Conservation (phyloP, 2,888 invertebrate genomes). For the Pasiphila rectangulata region DNA sequence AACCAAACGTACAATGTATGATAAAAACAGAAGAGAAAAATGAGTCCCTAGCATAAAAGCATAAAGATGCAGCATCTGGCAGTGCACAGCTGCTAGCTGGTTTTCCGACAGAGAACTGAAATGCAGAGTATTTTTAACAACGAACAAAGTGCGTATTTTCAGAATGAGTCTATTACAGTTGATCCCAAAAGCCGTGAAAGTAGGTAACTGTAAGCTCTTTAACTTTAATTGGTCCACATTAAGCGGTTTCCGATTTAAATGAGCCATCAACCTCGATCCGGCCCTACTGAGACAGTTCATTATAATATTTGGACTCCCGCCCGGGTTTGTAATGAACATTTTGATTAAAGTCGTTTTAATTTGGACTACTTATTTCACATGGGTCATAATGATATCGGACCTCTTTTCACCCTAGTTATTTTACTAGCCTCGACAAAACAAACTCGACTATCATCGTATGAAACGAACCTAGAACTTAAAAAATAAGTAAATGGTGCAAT, state of each 20-base stretch:
- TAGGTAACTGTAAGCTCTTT: conserved; percentile 37
- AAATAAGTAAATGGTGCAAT: no score
- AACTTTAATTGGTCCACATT: conserved; percentile 37
- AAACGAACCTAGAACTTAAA: no score
- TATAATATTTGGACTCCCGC: conserved; percentile 8
- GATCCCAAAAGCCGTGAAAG: conserved; percentile 28
- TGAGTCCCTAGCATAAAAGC: no score
- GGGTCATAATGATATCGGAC: no score
- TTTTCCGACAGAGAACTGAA: neutral
- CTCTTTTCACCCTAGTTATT: no score
- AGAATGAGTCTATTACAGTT: conserved; percentile 1
- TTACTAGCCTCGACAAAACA: no score
- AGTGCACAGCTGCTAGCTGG: no score
- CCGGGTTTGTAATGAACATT: neutral
- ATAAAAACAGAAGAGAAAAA: no score
- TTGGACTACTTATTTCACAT: neutral
- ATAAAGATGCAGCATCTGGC: no score
- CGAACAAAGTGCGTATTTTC: conserved; percentile 10
- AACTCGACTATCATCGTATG: no score
- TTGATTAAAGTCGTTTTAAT: neutral
- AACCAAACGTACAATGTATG: no score
- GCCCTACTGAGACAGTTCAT: conserved; percentile 25
- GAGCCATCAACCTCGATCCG: conserved; percentile 31
- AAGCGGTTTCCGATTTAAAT: conserved; percentile 37
- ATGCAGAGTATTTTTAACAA: neutral